These are phyloP conservation scores for Shinisaurus crocodilurus DNA, from an alignment of 2,113 vertebrate species.

Conservation along the genomic window DNA sequence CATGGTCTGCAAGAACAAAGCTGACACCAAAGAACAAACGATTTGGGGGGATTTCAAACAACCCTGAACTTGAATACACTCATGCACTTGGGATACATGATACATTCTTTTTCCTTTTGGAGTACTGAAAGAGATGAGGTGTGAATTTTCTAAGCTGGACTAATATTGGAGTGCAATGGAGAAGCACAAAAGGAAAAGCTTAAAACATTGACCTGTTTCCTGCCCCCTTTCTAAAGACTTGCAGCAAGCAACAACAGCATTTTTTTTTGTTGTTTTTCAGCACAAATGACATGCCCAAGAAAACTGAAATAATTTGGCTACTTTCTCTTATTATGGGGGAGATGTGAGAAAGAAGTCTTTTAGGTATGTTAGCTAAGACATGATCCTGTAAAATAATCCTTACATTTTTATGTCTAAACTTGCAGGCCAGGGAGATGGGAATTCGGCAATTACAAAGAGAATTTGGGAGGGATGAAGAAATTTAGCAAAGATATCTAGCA, in stretches of 20 bases:
- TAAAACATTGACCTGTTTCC: neutral
- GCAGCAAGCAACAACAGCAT: neutral
- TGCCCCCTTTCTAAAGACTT: neutral
- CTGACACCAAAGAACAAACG: neutral
- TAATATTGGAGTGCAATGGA: neutral
- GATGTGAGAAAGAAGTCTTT: neutral
- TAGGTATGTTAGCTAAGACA: neutral
- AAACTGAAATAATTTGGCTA: neutral
- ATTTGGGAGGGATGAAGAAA: neutral
- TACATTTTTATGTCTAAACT: neutral
- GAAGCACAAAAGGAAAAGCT: neutral
- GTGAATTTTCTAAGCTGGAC: neutral
- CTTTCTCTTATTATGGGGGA: neutral
- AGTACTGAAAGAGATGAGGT: neutral
- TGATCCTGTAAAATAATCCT: neutral
- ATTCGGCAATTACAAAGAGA: neutral
- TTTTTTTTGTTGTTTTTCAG: no score
- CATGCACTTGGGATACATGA: neutral
- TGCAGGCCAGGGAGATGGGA: neutral
- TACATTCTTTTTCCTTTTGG: neutral
- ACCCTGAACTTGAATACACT: neutral
- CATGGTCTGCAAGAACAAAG: conserved; percentile 7
- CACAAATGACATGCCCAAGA: no score
- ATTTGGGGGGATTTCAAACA: conserved; percentile 16
- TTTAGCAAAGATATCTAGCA: neutral